Conservation (phyloP, 2,113 vertebrate genomes). For the Odontophorus gujanensis region DNA sequence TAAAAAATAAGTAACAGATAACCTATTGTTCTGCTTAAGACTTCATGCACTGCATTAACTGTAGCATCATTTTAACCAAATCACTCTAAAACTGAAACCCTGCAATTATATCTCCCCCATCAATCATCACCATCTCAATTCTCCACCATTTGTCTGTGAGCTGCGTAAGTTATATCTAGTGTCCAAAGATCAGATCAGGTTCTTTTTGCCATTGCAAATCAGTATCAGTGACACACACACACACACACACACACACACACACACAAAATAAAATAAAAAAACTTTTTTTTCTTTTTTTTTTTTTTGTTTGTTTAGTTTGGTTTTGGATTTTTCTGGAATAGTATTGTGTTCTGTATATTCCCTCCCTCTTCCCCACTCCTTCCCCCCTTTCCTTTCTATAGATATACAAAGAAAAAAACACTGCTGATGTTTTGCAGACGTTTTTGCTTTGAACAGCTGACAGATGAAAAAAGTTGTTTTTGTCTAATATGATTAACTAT, state of each 20-base stretch:
- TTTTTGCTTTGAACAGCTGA: neutral
- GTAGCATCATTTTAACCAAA: neutral
- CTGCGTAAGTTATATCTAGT: neutral
- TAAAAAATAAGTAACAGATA: neutral
- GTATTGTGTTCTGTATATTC: too few species aligned
- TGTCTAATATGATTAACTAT: neutral
- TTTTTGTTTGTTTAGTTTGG: neutral
- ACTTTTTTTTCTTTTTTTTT: too few species aligned
- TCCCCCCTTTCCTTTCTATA: neutral
- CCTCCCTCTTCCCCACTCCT: too few species aligned
- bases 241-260: too few species aligned
- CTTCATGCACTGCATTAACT: neutral
- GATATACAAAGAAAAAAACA: neutral
- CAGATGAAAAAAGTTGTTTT: neutral
- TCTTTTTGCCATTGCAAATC: neutral
- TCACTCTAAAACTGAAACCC: neutral
- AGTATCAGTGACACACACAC: neutral
- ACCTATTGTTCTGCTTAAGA: neutral
- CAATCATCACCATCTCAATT: neutral
- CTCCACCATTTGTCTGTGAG: neutral
- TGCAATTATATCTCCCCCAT: neutral
- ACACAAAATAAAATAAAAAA: too few species aligned
- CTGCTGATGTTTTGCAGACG: neutral
- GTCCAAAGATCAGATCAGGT: neutral
- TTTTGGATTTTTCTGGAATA: neutral